These are phyloP conservation scores for Lordiphosa collinella DNA, from an alignment of 1,140 invertebrate species.

Conservation along the genomic window DNA sequence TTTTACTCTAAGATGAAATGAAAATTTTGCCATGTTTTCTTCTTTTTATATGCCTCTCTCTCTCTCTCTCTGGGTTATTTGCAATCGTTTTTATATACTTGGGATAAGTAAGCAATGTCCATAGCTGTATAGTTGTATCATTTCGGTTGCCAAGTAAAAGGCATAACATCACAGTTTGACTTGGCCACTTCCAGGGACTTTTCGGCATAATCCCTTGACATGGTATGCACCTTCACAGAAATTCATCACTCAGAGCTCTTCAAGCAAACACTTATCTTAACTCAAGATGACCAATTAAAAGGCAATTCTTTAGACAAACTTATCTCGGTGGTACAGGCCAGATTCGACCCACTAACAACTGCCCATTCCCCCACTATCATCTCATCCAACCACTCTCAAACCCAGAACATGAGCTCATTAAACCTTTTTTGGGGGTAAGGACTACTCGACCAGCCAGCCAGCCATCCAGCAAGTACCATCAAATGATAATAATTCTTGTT, in stretches of 20 bases:
- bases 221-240: neutral
- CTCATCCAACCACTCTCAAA: too few relatives aligned
- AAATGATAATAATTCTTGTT: conserved; percentile 58
- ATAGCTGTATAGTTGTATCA: too few relatives aligned
- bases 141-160: too few relatives aligned
- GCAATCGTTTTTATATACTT: too few relatives aligned
- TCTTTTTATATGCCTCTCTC: too few relatives aligned
- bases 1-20: too few relatives aligned
- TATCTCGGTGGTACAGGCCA: conserved; percentile 4
- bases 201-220: too few relatives aligned
- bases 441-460: neutral
- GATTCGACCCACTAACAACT: neutral
- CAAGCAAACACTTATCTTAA: neutral
- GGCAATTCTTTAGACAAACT: conserved; percentile 14
- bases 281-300: conserved; percentile 14
- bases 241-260: neutral
- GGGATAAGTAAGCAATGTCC: too few relatives aligned
- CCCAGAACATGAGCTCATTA: conserved; percentile 26
- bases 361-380: neutral
- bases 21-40: too few relatives aligned
- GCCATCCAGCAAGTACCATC: conserved; percentile 17
- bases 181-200: too few relatives aligned
- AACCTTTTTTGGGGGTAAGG: conserved; percentile 17
- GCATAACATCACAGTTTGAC: too few relatives aligned
- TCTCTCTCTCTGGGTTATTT: too few relatives aligned